Percentiles rank a stretch among this genome's conserved stretches.
These are phyloP conservation scores for Zophobas morio DNA, from an alignment of 1,140 invertebrate genomes.

Conservation along the genomic window DNA sequence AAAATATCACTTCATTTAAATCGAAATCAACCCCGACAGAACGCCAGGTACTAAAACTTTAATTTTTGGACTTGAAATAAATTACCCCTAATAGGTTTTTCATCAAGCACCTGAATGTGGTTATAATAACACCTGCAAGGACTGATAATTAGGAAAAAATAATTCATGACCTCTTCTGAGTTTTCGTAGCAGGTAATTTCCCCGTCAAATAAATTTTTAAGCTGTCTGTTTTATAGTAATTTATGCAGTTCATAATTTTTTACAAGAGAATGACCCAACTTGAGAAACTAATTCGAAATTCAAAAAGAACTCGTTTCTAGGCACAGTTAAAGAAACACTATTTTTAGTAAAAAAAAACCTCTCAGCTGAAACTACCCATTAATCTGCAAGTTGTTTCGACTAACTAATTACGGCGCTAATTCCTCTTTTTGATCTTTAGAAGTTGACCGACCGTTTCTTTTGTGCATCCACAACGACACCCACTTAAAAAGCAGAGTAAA, in stretches of 20 bases:
- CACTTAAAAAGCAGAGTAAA: constrained; percentile 48
- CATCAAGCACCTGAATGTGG: not conserved
- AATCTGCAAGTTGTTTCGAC: constrained; percentile 19
- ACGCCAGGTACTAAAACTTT: no score
- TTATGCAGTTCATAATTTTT: constrained; percentile 27
- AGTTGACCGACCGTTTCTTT: constrained; percentile 34
- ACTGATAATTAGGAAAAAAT: constrained; percentile 21
- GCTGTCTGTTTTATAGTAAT: constrained; percentile 35
- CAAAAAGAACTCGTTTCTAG: no score
- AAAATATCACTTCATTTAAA: no score
- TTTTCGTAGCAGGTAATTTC: constrained; percentile 25
- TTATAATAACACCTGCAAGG: constrained; percentile 11
- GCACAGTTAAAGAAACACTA: no score
- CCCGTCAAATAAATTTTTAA: constrained; percentile 37
- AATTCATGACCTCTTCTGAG: constrained; percentile 8
- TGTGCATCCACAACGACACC: constrained; percentile 33
- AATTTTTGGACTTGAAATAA: no score
- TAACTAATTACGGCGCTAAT: constrained; percentile 23
- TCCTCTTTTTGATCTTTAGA: constrained; percentile 27
- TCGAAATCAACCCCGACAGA: no score
- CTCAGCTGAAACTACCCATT: constrained; percentile 2
- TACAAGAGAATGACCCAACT: not conserved
- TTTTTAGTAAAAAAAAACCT: not conserved
- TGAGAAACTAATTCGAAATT: no score
- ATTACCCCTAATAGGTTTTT: not conserved